phyloP scores from a whole-genome alignment of 1,140 invertebrate genomes.

The Drosophila triauraria region DNA sequence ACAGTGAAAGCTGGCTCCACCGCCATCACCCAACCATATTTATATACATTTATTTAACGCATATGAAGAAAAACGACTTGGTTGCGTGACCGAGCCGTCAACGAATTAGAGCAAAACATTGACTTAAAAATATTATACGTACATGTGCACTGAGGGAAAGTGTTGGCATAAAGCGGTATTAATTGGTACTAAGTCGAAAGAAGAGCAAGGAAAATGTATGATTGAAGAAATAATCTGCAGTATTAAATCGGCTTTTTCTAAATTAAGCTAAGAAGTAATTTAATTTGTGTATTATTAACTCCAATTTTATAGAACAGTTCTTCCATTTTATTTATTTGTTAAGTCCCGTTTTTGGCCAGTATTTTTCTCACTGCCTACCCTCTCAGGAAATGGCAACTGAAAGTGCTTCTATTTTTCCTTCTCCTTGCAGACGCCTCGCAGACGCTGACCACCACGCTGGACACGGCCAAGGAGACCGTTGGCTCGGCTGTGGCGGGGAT shows the following conservation, averaged over 20 bases:
- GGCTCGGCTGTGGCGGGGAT: conserved; percentile 74
- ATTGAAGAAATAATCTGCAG: not conserved
- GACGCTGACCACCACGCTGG: conserved; percentile 58
- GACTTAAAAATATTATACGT: conserved; percentile 47
- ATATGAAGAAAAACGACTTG: conserved; percentile 77
- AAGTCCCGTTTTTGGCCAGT: too few species aligned
- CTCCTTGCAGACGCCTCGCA: conserved; percentile 57
- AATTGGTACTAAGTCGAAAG: not conserved
- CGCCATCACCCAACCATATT: conserved; percentile 36
- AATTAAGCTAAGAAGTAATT: too few species aligned
- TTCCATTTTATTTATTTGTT: not conserved
- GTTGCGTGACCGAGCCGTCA: conserved; percentile 66
- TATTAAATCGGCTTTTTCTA: too few species aligned
- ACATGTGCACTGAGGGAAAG: conserved; percentile 18
- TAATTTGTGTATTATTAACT: too few species aligned
- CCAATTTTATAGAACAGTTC: not conserved
- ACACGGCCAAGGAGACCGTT: conserved; percentile 77
- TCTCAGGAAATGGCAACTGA: conserved; percentile 19
- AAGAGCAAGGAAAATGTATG: not conserved
- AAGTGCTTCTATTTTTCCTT: conserved; percentile 30
- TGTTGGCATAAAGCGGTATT: not conserved
- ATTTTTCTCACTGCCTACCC: conserved; percentile 1
- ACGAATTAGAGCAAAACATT: conserved; percentile 69
- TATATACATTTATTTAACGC: conserved; percentile 64
- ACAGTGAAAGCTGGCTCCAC: conserved; percentile 41